Evolutionary conservation across 2,797 vertebrate genomes (phyloP), one percentile per base, ranked within the genome.

Genomic region (Crocidura indochinensis): DNA sequence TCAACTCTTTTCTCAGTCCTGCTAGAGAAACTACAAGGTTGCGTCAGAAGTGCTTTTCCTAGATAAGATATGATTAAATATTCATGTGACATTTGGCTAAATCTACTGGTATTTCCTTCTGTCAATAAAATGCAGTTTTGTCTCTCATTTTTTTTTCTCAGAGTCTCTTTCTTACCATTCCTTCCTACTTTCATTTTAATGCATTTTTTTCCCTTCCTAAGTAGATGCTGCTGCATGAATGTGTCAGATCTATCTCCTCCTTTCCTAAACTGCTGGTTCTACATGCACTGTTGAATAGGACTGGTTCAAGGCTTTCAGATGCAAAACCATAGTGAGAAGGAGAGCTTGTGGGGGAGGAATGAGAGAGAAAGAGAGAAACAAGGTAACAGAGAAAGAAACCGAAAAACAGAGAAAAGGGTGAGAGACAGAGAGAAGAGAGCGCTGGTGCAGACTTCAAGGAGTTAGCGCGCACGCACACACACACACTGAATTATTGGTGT

Each of bases 191-290:
- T 51, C 10, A 31, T 38, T 92, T 94, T 94, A 85, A 84, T 67
- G 19, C 19, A 60, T 20, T 19, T 60, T 60, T 38, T 85, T 73
- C 53, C 75, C 90, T 8, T 95, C 91, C 91, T 89, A 95, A 95
- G 88, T 6, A 95, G 62, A 92, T 90, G 85, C 22, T 38, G 53
- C 49, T 65, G 64, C 27, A 27, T 11, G 19, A 65, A 27, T 27
- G 27, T 65, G 8, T 27, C 14, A 87, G 91, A 88, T 80, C 80
- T 65, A 94, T 90, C 92, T 26, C 72, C 64, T 94, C 90, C 62
- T 68, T 91, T 60, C 80, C 90, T 19, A 60, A 49, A 56, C 62
- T 47, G 77, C 72, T 29, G 71, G 31, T 86, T 56, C 65, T 92
- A 84, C 72, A 46, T 69, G 64, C 94, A 67, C 0, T 3, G 69